Evolutionary conservation across 2,797 vertebrate genomes (phyloP), one percentile per base, ranked within the genome.

Genomic region (Pelodytes ibericus): DNA sequence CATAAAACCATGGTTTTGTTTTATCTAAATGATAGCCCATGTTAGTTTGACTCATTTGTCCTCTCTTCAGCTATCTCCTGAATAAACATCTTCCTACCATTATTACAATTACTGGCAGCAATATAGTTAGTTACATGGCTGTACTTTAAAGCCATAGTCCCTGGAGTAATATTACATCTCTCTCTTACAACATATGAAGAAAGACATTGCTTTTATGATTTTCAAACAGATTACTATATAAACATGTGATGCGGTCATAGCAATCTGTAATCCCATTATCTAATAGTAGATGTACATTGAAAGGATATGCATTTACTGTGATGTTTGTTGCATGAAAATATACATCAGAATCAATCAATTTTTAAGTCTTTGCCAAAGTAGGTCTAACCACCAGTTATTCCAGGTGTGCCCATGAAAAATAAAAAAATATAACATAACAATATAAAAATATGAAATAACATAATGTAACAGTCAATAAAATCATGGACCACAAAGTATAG

Each of bases 21-120:
- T 30, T 61, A 61, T 61, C 29, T 61, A n/a, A 61, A 31, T 31
- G 7, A 56, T 56, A 18, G 39, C 30, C 47, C 4, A 44, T 56
- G 39, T 31, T 6, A 39, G 7, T 27, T 25, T 76, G 74, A 70
- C 65, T 49, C 24, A n/a, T 75, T 61, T 63, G 47, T 63, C 59
- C 66, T 76, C 56, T 63, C 20, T 8, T 61, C 39, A 20, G 53
- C 26, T 47, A n/a, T 67, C 63, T 60, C 16, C 15, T 51, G 22
- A 31, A 31, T 53, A 36, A 68, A 41, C 18, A 30, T 47, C 47
- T n/a, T 68, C 47, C 16, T 36, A 61, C 31, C 22, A 26, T 68
- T 22, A 68, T 51, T 26, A 44, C 31, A 22, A 49, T 39, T 51
- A 51, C 16, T 26, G 33, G 36, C 66, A 22, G 18, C 26, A 53